Evolutionary conservation across 2,797 vertebrate species (phyloP).

Genomic region (Percopsis omiscomaycus): DNA sequence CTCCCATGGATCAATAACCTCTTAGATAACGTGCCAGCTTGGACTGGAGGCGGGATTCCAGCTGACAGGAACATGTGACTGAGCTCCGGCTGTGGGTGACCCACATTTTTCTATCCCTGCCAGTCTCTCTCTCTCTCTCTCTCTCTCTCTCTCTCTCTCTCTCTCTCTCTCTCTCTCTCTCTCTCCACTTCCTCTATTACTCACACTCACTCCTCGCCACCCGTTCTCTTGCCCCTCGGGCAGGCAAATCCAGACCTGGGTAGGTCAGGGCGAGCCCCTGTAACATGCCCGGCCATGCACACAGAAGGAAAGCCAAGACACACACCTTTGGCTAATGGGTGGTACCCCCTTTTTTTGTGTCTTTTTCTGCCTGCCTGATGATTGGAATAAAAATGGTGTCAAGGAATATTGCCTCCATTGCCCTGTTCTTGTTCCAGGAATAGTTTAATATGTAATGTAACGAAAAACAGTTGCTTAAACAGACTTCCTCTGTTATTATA

Average conservation of each 20-base stretch:
- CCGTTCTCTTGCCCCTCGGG: constrained; percentile 49
- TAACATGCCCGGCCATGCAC: constrained; percentile 50
- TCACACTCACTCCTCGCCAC: constrained; percentile 37
- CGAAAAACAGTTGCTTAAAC: no score
- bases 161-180: constrained; percentile 31
- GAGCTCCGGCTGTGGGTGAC: constrained; percentile 72
- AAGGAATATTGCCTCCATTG: no score
- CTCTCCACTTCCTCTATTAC: constrained; percentile 27
- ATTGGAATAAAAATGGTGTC: no score
- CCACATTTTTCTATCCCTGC: constrained; percentile 70
- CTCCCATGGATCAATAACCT: constrained; percentile 74
- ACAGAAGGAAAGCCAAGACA: constrained; percentile 28
- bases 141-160: constrained; percentile 34
- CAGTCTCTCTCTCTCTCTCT: constrained; percentile 22
- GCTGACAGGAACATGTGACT: constrained; percentile 78
- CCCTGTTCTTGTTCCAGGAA: no score
- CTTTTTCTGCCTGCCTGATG: no score
- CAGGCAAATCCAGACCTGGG: constrained; percentile 47
- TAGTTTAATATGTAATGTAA: no score
- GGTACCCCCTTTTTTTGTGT: no score
- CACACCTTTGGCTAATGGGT: constrained; percentile 37
- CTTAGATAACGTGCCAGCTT: constrained; percentile 76
- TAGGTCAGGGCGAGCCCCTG: constrained; percentile 42
- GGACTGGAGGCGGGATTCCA: constrained; percentile 77
- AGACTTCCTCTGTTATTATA: no score